Evolutionary conservation across 2,113 vertebrate species (phyloP).

Genomic region (Fulica atra): DNA sequence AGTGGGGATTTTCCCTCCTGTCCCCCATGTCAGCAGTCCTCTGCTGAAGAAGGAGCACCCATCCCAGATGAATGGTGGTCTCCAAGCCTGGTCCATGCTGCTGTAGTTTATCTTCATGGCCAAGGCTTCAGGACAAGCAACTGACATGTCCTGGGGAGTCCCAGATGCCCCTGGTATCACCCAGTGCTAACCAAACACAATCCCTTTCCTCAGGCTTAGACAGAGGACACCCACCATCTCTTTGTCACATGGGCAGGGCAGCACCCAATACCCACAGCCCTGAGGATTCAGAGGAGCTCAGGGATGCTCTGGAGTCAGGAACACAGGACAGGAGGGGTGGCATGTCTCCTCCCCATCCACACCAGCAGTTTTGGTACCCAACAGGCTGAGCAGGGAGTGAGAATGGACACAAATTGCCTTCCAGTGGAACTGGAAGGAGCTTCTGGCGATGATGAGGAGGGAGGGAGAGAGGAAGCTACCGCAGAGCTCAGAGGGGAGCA

Average conservation of each 20-base stretch:
- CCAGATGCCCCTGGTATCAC: background rate
- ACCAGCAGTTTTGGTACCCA: background rate
- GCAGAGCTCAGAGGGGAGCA: background rate
- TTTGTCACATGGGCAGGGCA: background rate
- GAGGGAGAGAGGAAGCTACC: background rate
- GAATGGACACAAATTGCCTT: background rate
- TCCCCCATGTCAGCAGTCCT: background rate
- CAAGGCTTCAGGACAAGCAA: background rate
- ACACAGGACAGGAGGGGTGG: background rate
- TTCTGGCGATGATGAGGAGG: background rate
- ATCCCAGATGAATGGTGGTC: background rate
- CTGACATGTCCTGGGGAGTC: background rate
- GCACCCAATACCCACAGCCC: too few species aligned
- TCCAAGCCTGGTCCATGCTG: background rate
- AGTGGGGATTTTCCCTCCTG: background rate
- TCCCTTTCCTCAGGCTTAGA: background rate
- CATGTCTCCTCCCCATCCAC: background rate
- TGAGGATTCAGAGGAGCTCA: background rate
- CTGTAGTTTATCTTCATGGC: background rate
- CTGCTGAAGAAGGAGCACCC: background rate
- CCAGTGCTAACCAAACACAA: background rate
- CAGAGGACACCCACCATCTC: background rate
- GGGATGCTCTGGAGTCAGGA: background rate
- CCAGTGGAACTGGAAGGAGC: background rate
- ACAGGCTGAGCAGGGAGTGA: background rate